These are phyloP conservation scores for Volucella zonaria DNA, from an alignment of 2,888 invertebrate species.

Conservation along the genomic window DNA sequence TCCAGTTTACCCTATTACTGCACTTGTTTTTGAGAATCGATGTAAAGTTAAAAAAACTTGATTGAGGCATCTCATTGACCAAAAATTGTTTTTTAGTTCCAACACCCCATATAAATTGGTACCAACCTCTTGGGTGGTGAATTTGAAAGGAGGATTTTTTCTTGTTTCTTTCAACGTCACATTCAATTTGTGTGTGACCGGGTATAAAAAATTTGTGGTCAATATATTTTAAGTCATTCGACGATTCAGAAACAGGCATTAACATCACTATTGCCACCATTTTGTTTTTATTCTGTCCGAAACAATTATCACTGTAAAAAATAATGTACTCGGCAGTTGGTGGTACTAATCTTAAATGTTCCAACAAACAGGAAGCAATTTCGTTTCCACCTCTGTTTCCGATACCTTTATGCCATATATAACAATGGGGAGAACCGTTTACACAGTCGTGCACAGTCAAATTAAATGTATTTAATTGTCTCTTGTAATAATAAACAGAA, in stretches of 20 bases:
- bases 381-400: constrained; percentile 51
- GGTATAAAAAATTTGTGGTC: no score
- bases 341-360: constrained; percentile 1
- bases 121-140: no score
- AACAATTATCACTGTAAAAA: constrained; percentile 68
- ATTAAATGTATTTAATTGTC: constrained; percentile 48
- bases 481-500: constrained; percentile 45
- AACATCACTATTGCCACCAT: constrained; percentile 68
- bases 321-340: constrained; percentile 47
- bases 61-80: no score
- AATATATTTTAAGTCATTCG: constrained; percentile 40
- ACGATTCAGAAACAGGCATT: constrained; percentile 18
- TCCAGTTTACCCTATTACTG: constrained; percentile 14
- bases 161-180: no score
- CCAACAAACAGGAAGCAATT: constrained; percentile 31
- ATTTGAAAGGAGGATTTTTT: no score
- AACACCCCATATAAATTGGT: no score
- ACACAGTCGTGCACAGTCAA: constrained; percentile 46
- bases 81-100: no score
- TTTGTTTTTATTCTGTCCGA: no score
- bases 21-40: constrained; percentile 6
- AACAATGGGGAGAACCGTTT: background rate
- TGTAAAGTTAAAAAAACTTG: no score
- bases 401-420: constrained; percentile 11
- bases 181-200: no score